Base-by-base conservation (phyloP, 2,888 invertebrate genomes). In the Petrolisthes cinctipes region DNA sequence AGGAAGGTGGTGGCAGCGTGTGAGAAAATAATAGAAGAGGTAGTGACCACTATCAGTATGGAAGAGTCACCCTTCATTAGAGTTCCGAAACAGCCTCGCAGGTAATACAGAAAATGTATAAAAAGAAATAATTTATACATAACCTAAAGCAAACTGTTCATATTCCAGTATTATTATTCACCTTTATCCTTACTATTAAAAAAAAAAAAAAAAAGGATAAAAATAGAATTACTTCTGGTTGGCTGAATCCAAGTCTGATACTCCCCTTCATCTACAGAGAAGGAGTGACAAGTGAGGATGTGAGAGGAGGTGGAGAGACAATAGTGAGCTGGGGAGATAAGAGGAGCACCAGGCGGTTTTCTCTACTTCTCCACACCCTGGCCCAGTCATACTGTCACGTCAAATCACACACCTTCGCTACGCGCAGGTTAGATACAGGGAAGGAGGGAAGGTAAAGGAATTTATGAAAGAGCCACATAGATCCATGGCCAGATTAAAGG, bases 31-130 rank as follows among this genome's bases (percentile, higher is more conserved):
- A 23, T 82, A 23, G 66, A 57, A 20, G 37, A 20, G 6, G 57
- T 86, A 23, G 57, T 86, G 14, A 51, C 20, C 5, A 86, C 81
- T 73, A 86, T 86, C 56, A 80, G 54, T n/a, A 23, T n/a, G 5
- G 86, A 81, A 20, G 86, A 86, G 73, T 68, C 81, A 17, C 86
- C 86, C 17, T 56, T 86, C 56, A 9, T 86, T 2, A 66, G 86
- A 6, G 81, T 86, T n/a, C 86, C 86, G 51, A 68, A n/a, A 73
- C 71, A 51, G 14, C 71, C 66, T 5, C 57, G 81, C 56, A 61
- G 57, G 81, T 81, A 81, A 17, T 2, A 20, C 53, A 71, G 17
- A 78, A 53, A 53, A 20, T 51, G 17, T 37, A 17, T 5, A 37
- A 37, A 37, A 37, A 37, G 37, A 37, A 37, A 37, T 37, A 1